A percentile compares a stretch with the other conserved stretches of the same genome.
Evolutionary conservation across 2,797 vertebrate genomes (phyloP).

Genomic region (Acipenser oxyrinchus): DNA sequence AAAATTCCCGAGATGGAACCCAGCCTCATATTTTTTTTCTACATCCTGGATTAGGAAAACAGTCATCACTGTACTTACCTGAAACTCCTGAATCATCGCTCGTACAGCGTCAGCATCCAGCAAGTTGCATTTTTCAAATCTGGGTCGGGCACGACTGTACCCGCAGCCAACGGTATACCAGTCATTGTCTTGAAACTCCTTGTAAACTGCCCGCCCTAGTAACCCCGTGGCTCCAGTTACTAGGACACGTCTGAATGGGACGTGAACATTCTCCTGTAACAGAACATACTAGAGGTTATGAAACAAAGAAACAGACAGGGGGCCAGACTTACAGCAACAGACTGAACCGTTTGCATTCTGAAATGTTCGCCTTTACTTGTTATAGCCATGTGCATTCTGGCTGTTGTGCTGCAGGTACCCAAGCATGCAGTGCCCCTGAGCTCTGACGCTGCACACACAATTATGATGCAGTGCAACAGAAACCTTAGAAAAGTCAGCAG

Average conservation of each 20-base stretch:
- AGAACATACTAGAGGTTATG: background rate
- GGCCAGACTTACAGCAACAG: too few relatives aligned
- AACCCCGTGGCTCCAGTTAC: conserved; percentile 89
- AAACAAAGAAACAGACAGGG: background rate
- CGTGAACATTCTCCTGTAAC: conserved; percentile 63
- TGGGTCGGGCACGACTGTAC: conserved; percentile 73
- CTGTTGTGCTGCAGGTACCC: too few relatives aligned
- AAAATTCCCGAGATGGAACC: too few relatives aligned
- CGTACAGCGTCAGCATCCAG: conserved; percentile 73
- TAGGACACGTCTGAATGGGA: conserved; percentile 59
- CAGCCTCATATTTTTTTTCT: too few relatives aligned
- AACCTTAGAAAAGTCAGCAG: too few relatives aligned
- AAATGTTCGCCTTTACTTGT: too few relatives aligned
- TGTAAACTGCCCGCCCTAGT: conserved; percentile 80
- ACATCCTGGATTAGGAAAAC: too few relatives aligned
- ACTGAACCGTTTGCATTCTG: too few relatives aligned
- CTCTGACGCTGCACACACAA: background rate
- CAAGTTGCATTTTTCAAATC: conserved; percentile 77
- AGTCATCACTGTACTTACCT: conserved; percentile 51
- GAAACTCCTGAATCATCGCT: conserved; percentile 67
- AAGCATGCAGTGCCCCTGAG: too few relatives aligned
- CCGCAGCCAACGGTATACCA: conserved; percentile 79
- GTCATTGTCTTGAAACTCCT: conserved; percentile 72
- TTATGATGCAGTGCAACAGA: too few relatives aligned
- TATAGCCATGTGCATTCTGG: too few relatives aligned